phyloP scores from a whole-genome alignment of 2,888 invertebrate genomes.

The Drosophila bunnanda region DNA sequence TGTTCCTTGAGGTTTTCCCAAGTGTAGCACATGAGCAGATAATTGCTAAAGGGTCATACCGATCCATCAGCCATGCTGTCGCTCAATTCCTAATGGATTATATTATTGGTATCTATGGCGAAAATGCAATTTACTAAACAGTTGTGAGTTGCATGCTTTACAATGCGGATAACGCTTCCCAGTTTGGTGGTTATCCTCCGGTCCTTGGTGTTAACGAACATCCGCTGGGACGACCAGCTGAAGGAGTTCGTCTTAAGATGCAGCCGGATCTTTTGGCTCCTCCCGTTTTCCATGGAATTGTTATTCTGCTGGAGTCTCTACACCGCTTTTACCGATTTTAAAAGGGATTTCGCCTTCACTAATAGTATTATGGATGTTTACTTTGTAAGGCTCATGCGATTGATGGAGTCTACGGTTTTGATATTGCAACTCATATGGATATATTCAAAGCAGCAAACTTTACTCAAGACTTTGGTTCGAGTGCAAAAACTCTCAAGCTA shows the following conservation, averaged over 20 bases:
- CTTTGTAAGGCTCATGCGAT: not conserved
- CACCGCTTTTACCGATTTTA: rapidly evolving
- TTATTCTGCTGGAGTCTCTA: not conserved
- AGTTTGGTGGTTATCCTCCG: not conserved
- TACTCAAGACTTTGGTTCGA: not conserved
- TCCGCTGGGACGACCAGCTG: not conserved
- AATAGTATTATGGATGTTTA: not conserved
- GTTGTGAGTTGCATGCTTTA: not conserved
- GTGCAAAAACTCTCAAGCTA: not conserved
- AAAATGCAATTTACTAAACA: slow-evolving; percentile 4
- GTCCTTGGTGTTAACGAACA: not conserved
- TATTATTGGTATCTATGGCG: no score
- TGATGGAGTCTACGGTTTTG: not conserved
- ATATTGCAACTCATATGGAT: not conserved
- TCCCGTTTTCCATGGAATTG: not conserved
- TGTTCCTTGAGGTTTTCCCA: not conserved
- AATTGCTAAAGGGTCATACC: not conserved
- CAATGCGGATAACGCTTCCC: not conserved
- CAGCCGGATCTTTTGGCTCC: not conserved
- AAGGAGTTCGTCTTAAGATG: not conserved
- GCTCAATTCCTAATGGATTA: not conserved
- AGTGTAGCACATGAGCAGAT: not conserved
- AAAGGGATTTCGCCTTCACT: rapidly evolving
- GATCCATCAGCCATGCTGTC: slow-evolving; percentile 1
- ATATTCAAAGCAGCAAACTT: not conserved